Evolutionary conservation across 1,140 invertebrate species (phyloP).

Genomic region (Yoshiicerus persimilis): DNA sequence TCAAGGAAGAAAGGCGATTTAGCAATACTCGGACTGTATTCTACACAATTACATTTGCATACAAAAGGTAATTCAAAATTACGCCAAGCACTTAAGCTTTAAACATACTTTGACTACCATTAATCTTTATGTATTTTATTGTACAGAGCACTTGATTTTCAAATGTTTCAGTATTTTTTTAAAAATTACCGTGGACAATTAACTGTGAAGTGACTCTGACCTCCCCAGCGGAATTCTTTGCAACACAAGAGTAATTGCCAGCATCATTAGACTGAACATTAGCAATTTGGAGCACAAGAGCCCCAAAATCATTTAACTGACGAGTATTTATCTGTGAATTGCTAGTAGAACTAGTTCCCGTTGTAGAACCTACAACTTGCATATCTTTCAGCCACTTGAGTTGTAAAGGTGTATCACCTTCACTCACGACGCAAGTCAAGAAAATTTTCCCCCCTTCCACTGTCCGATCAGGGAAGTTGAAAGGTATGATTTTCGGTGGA

Average conservation of each 20-base stretch:
- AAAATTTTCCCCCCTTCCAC: constrained; percentile 60
- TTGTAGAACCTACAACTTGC: constrained; percentile 49
- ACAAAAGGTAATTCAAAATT: not conserved
- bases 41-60: not conserved
- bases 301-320: constrained; percentile 40
- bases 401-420: constrained; percentile 67
- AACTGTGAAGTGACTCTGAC: constrained; percentile 32
- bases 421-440: constrained; percentile 67
- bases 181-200: constrained; percentile 44
- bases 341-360: not conserved
- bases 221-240: constrained; percentile 25
- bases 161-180: not conserved
- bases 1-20: not conserved
- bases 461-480: constrained; percentile 62
- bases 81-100: not conserved
- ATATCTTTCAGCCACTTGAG: constrained; percentile 68
- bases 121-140: not conserved
- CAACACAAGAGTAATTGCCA: constrained; percentile 40
- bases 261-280: constrained; percentile 26
- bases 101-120: not conserved
- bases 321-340: constrained; percentile 31
- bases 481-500: constrained; percentile 63
- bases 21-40: not conserved
- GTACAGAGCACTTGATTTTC: not conserved
- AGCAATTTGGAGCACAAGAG: constrained; percentile 37